Evolutionary conservation across 2,113 vertebrate genomes (phyloP).

Genomic region (Caretta caretta): DNA sequence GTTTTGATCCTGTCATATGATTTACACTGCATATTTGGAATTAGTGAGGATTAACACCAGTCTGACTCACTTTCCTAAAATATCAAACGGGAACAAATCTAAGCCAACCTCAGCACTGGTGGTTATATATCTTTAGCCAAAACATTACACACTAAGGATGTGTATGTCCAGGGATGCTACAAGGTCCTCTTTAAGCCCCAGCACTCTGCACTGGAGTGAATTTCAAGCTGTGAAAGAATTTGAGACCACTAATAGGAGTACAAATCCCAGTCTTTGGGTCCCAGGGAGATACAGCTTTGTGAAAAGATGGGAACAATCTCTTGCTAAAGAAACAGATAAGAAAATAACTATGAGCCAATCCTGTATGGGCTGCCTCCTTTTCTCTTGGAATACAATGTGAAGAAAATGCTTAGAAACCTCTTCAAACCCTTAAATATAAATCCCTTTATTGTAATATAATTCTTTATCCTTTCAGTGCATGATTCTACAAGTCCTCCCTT

Average conservation of each 20-base stretch:
- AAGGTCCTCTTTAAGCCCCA: background rate
- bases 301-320: slow-evolving; percentile 71
- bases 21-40: background rate
- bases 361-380: slow-evolving; percentile 65
- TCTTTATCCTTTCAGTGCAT: slow-evolving; percentile 62
- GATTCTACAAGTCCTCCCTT: slow-evolving; percentile 58
- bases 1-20: background rate
- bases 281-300: slow-evolving; percentile 62
- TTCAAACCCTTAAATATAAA: slow-evolving; percentile 61
- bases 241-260: slow-evolving; percentile 32
- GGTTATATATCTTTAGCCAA: background rate
- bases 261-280: slow-evolving; percentile 46
- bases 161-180: background rate
- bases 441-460: slow-evolving; percentile 74
- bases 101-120: background rate
- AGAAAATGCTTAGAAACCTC: slow-evolving; percentile 51
- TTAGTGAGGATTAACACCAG: background rate
- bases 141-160: background rate
- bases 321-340: slow-evolving; percentile 63
- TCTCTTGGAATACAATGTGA: slow-evolving; percentile 67
- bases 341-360: slow-evolving; percentile 62
- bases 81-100: background rate
- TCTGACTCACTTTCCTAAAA: background rate
- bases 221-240: slow-evolving; percentile 50
- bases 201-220: slow-evolving; percentile 30